Percentiles rank a stretch among this genome's conserved stretches.
Conservation (phyloP, 2,113 vertebrate species). For the Syrmaticus mikado region DNA sequence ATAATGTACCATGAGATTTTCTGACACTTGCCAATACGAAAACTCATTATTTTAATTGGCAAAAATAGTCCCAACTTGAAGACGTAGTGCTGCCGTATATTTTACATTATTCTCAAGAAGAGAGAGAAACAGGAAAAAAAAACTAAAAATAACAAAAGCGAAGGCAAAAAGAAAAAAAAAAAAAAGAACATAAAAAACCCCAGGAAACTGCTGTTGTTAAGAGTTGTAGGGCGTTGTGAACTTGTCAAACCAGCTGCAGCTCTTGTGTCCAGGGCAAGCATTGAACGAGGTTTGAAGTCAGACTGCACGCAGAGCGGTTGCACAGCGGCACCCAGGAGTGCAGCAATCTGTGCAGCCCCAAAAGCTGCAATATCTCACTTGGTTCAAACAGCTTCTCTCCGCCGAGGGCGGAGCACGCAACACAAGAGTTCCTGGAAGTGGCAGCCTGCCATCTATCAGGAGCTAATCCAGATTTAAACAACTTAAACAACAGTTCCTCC, state of each 20-base stretch:
- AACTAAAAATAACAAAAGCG: neutral
- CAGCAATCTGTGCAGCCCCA: neutral
- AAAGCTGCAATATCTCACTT: neutral
- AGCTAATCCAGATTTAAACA: slow-evolving; percentile 24
- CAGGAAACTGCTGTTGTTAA: neutral
- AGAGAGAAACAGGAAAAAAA: neutral
- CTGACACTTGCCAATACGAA: neutral
- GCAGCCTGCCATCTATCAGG: slow-evolving; percentile 1
- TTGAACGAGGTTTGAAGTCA: neutral
- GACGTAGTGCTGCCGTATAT: neutral
- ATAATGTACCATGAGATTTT: neutral
- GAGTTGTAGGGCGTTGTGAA: neutral
- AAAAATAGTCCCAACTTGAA: neutral
- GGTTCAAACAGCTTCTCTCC: neutral
- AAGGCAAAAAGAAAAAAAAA: neutral
- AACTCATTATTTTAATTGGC: neutral
- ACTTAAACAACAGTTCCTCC: neutral
- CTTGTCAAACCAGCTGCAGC: neutral
- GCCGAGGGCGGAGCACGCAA: neutral
- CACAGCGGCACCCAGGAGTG: neutral
- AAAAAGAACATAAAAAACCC: too few species aligned
- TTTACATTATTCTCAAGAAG: neutral
- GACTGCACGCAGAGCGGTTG: neutral
- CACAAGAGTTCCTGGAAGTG: neutral
- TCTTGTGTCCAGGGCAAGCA: neutral